A percentile compares a stretch with the other conserved stretches of the same genome.
phyloP scores from a whole-genome alignment of 2,888 invertebrate genomes.

The Melipona beecheii region DNA sequence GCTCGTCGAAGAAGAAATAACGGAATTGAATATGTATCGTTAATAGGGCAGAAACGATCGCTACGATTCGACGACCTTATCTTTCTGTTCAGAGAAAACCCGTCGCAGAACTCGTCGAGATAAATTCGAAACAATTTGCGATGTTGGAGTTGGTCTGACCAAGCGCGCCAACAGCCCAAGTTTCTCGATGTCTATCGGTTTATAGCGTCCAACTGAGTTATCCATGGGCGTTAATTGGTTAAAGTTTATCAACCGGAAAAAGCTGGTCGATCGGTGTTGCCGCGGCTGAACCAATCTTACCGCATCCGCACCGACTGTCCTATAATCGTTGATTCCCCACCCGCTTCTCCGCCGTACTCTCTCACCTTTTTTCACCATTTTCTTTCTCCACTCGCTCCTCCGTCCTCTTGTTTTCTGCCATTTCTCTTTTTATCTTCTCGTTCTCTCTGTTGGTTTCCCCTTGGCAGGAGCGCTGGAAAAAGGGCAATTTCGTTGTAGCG shows the following conservation, averaged over 20 bases:
- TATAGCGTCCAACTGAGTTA: slow-evolving; percentile 43
- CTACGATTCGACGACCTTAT: background rate
- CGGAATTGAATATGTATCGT: background rate
- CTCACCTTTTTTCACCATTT: too few relatives aligned
- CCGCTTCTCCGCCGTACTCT: background rate
- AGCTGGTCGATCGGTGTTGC: slow-evolving; percentile 32
- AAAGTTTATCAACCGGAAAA: slow-evolving; percentile 62
- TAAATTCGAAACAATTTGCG: slow-evolving; percentile 21
- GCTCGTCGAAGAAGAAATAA: background rate
- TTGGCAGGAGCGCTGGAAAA: slow-evolving; percentile 35
- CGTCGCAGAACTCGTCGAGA: background rate
- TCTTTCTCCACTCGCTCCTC: background rate
- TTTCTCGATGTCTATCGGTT: slow-evolving; percentile 23
- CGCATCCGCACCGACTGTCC: slow-evolving; percentile 39
- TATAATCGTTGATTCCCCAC: slow-evolving; percentile 45
- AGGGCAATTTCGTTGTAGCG: slow-evolving; percentile 58
- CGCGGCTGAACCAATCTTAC: background rate
- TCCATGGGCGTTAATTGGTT: slow-evolving; percentile 61
- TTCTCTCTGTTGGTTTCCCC: slow-evolving; percentile 6
- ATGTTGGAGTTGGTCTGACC: background rate
- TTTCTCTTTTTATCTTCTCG: background rate
- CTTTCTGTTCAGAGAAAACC: background rate
- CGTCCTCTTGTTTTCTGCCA: background rate
- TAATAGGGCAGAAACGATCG: background rate
- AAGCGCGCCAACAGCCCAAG: background rate